Base-by-base conservation (phyloP, 2,797 vertebrate species). In the Glyptemys insculpta region DNA sequence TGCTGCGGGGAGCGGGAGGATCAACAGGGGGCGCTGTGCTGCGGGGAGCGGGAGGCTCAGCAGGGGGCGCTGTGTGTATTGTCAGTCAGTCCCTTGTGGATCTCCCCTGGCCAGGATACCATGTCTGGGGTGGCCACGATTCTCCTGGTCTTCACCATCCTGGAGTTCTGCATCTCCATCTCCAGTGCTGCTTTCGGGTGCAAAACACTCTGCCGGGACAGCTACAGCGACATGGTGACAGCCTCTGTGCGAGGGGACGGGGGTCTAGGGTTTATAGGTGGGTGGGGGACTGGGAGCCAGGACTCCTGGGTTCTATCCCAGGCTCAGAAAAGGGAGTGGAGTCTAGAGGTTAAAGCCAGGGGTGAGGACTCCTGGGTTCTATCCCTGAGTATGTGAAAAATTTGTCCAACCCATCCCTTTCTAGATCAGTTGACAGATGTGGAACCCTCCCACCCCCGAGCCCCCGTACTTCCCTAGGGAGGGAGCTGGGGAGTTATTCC, bases 161-260 rank as follows among this genome's bases (percentile, higher is more conserved):
- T 95, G 52, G 76, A 94, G 81, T 87, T 95, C 10, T 85, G 78
- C 7, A 21, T 95, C n/a, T 82, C 87, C 87, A 86, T 95, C 50
- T 78, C 49, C 65, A 82, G 72, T 19, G 89, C 90, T 5, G 79
- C 57, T 9, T 95, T 92, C 44, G 85, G 78, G 85, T 94, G 92
- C 81, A 88, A 83, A 85, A 86, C 90, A 3, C 8, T 81, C 31
- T 93, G 86, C 80, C 3, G 41, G n/a, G 81, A 41, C 78, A 18
- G n/a, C 21, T 59, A 59, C 54, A 44, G 18, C 3, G 47, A 37
- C 31, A 44, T 2, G 84, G 62, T 76, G 47, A 68, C 19, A 23
- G 50, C 29, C 25, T 41, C 6, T 54, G 50, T 19, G 50, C 16
- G 4, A n/a, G 50, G 50, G 80, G 23, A 23, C 12, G 12, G 6